A percentile compares a stretch with the other conserved stretches of the same genome.
phyloP scores from a whole-genome alignment of 2,113 vertebrate genomes.

The Anolis carolinensis region DNA sequence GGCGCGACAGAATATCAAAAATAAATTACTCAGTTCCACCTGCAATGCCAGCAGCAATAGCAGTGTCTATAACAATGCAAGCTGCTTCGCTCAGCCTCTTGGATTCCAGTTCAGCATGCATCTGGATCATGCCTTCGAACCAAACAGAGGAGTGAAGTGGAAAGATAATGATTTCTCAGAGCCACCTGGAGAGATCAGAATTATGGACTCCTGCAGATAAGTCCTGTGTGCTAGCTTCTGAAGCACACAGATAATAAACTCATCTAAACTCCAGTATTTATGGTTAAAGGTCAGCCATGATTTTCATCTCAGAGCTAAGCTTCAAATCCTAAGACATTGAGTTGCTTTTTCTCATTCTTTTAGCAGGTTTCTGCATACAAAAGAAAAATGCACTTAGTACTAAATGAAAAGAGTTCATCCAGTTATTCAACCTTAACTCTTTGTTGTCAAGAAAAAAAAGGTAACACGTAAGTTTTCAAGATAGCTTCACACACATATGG shows the following conservation, averaged over 20 bases:
- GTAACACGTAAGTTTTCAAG: background rate
- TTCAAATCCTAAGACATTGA: background rate
- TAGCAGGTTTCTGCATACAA: slow-evolving; percentile 1
- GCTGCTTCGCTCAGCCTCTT: background rate
- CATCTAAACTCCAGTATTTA: background rate
- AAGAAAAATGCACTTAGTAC: background rate
- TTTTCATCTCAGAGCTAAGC: background rate
- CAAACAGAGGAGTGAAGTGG: background rate
- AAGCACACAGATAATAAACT: background rate
- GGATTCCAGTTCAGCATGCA: background rate
- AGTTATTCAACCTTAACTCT: background rate
- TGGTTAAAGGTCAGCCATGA: slow-evolving; percentile 16
- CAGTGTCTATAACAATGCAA: background rate
- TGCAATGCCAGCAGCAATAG: background rate
- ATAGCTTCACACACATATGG: no score
- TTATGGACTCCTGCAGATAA: slow-evolving; percentile 15
- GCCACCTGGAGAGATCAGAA: background rate
- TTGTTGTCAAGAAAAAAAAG: background rate
- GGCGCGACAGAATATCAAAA: background rate
- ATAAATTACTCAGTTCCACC: slow-evolving; percentile 1
- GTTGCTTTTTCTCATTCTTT: slow-evolving; percentile 12
- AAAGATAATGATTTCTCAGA: slow-evolving; percentile 12
- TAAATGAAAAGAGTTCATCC: background rate
- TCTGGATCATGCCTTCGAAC: background rate
- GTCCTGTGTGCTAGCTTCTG: background rate